A percentile compares a stretch with the other conserved stretches of the same genome.
Evolutionary conservation across 2,888 invertebrate species (phyloP).

Genomic region (Xestia ashworthii): DNA sequence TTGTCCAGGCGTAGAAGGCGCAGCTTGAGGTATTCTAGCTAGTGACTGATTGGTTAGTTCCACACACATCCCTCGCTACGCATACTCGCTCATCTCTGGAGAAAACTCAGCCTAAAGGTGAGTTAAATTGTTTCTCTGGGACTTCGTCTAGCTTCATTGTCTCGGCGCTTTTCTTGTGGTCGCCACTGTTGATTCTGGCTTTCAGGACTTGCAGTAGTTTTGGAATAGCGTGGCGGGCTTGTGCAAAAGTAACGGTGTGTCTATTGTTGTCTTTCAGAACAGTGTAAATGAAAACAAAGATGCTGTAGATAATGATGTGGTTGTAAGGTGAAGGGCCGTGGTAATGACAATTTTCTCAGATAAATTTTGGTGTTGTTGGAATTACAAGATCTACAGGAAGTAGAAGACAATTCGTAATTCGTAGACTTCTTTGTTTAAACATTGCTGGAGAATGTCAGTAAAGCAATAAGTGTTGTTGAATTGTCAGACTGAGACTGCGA

Average conservation of each 20-base stretch:
- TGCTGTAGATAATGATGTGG: background rate
- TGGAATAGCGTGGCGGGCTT: background rate
- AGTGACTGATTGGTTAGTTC: no score
- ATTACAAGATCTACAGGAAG: background rate
- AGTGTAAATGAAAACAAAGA: background rate
- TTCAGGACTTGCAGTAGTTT: background rate
- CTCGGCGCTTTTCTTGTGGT: no score
- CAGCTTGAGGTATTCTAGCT: no score
- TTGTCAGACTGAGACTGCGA: background rate
- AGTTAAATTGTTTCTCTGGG: background rate
- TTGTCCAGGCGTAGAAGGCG: no score
- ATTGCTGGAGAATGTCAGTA: background rate
- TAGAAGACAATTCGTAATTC: background rate
- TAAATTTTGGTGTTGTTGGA: background rate
- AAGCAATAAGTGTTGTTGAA: background rate
- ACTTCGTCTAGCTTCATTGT: background rate
- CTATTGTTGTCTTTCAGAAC: background rate
- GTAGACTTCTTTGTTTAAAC: background rate
- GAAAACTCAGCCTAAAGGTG: no score
- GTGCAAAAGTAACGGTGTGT: no score
- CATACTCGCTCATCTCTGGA: no score
- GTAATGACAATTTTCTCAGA: background rate
- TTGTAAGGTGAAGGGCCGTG: background rate
- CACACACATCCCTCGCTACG: no score
- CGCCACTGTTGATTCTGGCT: no score